Conservation (phyloP, 2,888 invertebrate species). For the Agrilus cyanescens region DNA sequence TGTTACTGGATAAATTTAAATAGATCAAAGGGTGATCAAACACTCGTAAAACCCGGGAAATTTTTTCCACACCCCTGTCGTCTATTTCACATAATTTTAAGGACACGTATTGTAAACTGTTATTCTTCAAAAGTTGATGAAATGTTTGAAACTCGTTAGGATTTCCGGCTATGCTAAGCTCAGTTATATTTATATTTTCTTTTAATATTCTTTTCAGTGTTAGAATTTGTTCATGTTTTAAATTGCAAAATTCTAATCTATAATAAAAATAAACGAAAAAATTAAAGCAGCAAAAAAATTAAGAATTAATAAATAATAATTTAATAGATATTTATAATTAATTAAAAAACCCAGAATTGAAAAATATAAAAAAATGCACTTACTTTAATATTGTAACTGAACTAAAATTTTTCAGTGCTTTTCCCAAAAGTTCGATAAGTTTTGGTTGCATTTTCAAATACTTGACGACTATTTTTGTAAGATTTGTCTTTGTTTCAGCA, state of each 20-base stretch:
- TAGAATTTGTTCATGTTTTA: constrained; percentile 24
- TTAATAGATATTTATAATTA: too few relatives aligned
- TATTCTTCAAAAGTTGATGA: constrained; percentile 21
- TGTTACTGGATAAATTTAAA: constrained; percentile 32
- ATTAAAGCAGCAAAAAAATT: too few relatives aligned
- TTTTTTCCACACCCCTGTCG: constrained; percentile 21
- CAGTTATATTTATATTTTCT: constrained; percentile 20
- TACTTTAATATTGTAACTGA: not conserved
- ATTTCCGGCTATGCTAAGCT: constrained; percentile 30
- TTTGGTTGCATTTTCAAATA: not conserved
- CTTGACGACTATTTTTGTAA: not conserved
- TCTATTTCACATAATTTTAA: constrained; percentile 28
- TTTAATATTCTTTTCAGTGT: constrained; percentile 22
- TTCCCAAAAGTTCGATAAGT: not conserved
- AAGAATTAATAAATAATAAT: too few relatives aligned
- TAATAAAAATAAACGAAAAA: constrained; percentile 2
- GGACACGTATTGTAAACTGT: constrained; percentile 23
- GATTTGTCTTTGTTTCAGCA: not conserved
- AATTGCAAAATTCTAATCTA: constrained; percentile 28
- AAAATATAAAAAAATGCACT: too few relatives aligned
- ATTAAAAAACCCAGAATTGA: too few relatives aligned
- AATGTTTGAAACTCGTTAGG: constrained; percentile 28
- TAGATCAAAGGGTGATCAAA: constrained; percentile 20
- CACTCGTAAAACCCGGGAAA: constrained; percentile 22
- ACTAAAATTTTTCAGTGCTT: not conserved